Evolutionary conservation across 2,888 invertebrate species (phyloP), one percentile per base, ranked within the genome.

Genomic region (Ctenicera cuprea): DNA sequence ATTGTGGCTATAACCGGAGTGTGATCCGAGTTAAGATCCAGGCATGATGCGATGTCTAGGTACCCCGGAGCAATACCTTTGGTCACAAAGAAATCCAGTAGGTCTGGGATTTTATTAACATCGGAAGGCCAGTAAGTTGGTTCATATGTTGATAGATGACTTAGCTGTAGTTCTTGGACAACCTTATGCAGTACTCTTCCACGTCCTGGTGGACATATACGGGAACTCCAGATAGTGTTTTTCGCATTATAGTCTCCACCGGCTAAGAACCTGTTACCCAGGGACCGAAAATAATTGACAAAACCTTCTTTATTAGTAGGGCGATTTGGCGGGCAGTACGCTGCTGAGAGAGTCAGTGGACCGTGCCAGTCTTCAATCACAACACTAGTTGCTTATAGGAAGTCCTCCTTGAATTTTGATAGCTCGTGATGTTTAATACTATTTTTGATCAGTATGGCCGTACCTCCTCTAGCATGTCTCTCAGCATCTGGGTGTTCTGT

Each of bases 1-100:
- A 76, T 30, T 20, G 73, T 77, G 12, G 77, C 59, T 20, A 77
- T 52, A 12, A 80, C 66, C 2, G 80, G 76, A n/a, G 76, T 74
- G 37, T 81, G 78, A 22, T 79, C 77, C 1, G 80, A 80, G 18
- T 75, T 74, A 16, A 81, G 67, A 52, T 81, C 78, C n/a, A 72
- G 54, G 18, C 70, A 68, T n/a, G 70, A 64, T 69, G 74, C 57
- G 30, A 67, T 63, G 22, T 52, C 26, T 11, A 48, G 65, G 38
- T 74, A 72, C 30, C 59, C 72, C 12, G 50, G 33, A 22, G 52
- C 30, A 41, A 50, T 50, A 64, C 63, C 45, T 30, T 43, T 38
- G 9, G 22, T 62, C 11, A 63, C 63, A 63, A 63, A 64, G 16
- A 77, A 64, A 14, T 64, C 50, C 18, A 64, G 50, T 12, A 64